phyloP scores from a whole-genome alignment of 2,113 vertebrate genomes.

The Maylandia zebra region DNA sequence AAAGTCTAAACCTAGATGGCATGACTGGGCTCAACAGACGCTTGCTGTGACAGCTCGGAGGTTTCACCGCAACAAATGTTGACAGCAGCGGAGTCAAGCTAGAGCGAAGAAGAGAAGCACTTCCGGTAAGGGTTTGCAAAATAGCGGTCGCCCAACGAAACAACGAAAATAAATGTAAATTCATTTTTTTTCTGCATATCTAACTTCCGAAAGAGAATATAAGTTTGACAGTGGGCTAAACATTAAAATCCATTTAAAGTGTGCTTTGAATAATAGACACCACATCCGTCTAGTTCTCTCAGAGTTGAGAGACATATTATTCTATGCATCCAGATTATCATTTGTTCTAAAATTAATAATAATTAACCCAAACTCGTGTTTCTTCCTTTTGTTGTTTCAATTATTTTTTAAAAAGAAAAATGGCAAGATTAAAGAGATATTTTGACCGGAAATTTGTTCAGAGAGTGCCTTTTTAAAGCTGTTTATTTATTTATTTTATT shows the following conservation, averaged over 20 bases:
- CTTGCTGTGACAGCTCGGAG: background rate
- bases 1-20: background rate
- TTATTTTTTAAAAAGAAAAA: background rate
- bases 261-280: background rate
- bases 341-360: background rate
- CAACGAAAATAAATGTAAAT: background rate
- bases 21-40: background rate
- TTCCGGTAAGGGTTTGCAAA: constrained; percentile 4
- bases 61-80: background rate
- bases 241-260: background rate
- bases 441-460: background rate
- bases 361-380: background rate
- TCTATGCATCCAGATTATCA: background rate
- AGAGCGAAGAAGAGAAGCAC: fast-evolving
- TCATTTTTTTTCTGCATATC: background rate
- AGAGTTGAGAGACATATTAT: background rate
- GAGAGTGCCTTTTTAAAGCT: background rate
- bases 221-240: background rate
- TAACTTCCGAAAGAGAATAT: background rate
- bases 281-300: background rate
- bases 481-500: background rate
- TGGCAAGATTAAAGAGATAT: background rate
- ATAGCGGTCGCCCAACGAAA: background rate
- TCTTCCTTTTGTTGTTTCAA: background rate
- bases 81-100: background rate